Base-by-base conservation (phyloP, 2,113 vertebrate species). In the Megatriorchis doriae region DNA sequence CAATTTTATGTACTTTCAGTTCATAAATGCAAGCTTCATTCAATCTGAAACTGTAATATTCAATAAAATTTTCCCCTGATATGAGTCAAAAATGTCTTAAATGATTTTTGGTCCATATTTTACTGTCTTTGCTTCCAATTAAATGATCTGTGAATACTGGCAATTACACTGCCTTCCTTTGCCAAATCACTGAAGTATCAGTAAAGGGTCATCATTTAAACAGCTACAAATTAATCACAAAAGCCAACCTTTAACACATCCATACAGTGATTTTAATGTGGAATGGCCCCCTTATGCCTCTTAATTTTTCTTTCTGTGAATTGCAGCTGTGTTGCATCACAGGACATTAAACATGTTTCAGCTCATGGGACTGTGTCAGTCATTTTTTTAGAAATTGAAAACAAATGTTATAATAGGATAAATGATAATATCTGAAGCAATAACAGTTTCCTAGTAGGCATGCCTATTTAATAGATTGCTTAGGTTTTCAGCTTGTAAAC, bases 271-370 rank as follows among this genome's bases (percentile, higher is more conserved):
- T 98, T 98, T 98, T 97, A 94, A 89, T 92, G 83, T 93, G 70
- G 93, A 98, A 98, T 97, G 94, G 96, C 84, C 97, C 98, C 98
- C 96, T 86, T 93, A 96, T 86, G 97, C 86, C 97, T 98, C 97
- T 98, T 98, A 98, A 98, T 98, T 98, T 98, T 97, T 95, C 90
- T 91, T 97, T 94, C 97, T 95, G 96, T 95, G 94, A 96, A 97
- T 97, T 98, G 85, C 93, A 96, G 92, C 81, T 96, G 86, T 98
- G 98, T 96, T 92, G 55, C 97, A 98, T 97, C 97, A 98, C 83
- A 97, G 98, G 98, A 98, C 98, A 98, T 99, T 99, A 98, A 98
- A 77, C 98, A 98, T 97, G 96, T 98, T 98, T 98, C 89, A 97
- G 91, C 98, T 98, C 92, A 1, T 86, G 97, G 97, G 98, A 96